Evolutionary conservation across 2,797 vertebrate species (phyloP).

Genomic region (Caiman crocodilus): DNA sequence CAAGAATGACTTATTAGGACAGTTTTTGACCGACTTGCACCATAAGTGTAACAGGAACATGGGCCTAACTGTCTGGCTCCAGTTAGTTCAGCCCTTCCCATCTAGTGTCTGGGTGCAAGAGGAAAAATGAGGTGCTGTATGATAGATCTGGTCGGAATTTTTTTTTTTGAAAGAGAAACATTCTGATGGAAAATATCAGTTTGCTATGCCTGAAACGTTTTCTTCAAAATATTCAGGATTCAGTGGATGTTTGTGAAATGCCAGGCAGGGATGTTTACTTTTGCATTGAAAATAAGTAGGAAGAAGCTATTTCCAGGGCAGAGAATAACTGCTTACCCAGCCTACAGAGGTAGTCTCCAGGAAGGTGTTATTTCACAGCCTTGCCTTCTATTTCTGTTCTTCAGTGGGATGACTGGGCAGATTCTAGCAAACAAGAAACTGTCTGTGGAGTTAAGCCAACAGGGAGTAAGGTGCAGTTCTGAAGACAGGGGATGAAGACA

Average conservation of each 20-base stretch:
- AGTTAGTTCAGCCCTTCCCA: not conserved
- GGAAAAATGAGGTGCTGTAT: not conserved
- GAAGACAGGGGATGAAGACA: not conserved
- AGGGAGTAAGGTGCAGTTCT: not conserved
- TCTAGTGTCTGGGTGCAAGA: not conserved
- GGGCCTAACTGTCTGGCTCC: not conserved
- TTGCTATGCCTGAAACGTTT: not conserved
- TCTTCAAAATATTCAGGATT: not conserved
- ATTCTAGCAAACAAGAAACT: not conserved
- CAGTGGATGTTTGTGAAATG: not conserved
- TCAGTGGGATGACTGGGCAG: not conserved
- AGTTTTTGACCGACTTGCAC: no score
- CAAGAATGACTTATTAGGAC: no score
- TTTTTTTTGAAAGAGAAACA: not conserved
- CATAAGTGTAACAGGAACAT: no score
- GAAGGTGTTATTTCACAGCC: not conserved
- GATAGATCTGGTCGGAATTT: not conserved
- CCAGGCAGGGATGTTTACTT: not conserved
- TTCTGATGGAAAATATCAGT: not conserved
- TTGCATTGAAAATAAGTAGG: conserved; percentile 18
- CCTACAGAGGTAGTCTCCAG: not conserved
- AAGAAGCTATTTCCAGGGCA: not conserved
- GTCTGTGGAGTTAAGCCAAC: not conserved
- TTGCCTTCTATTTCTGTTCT: not conserved
- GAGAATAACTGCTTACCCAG: not conserved